Conservation (phyloP, 2,113 vertebrate genomes). For the Ginglymostoma cirratum region DNA sequence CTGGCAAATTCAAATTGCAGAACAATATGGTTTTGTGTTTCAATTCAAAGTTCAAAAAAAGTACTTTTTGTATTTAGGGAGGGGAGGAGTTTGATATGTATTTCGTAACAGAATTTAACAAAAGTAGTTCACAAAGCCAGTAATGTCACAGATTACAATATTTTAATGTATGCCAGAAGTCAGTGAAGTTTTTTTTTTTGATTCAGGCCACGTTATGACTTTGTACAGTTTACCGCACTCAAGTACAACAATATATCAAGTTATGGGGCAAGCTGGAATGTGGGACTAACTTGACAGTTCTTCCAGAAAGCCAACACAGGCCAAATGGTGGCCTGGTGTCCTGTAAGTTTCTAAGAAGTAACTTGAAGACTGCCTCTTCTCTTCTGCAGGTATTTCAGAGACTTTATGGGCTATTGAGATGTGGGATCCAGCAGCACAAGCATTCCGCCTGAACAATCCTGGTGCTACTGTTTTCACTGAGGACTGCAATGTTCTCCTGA, state of each 20-base stretch:
- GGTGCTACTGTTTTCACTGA: slow-evolving; percentile 88
- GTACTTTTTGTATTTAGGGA: neutral
- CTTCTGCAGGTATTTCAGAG: slow-evolving; percentile 58
- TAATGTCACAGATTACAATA: neutral
- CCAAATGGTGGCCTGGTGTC: neutral
- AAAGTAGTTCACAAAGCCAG: neutral
- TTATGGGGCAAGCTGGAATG: neutral
- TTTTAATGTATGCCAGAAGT: neutral
- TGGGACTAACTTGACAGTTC: neutral
- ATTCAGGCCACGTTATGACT: neutral
- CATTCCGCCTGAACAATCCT: slow-evolving; percentile 88
- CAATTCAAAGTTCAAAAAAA: neutral
- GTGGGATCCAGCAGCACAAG: slow-evolving; percentile 95
- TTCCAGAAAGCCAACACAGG: neutral
- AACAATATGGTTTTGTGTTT: neutral
- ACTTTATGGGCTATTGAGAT: slow-evolving; percentile 93
- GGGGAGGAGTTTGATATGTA: neutral
- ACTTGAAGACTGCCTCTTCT: neutral
- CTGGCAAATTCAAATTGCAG: neutral
- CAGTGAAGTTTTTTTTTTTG: neutral
- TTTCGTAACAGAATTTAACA: neutral
- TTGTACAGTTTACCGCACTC: neutral
- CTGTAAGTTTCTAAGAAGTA: neutral
- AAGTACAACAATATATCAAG: too few species aligned
- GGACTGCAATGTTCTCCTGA: slow-evolving; percentile 87